A percentile compares a stretch with the other conserved stretches of the same genome.
Evolutionary conservation across 2,888 invertebrate species (phyloP).

Genomic region (Mythimna loreyi): DNA sequence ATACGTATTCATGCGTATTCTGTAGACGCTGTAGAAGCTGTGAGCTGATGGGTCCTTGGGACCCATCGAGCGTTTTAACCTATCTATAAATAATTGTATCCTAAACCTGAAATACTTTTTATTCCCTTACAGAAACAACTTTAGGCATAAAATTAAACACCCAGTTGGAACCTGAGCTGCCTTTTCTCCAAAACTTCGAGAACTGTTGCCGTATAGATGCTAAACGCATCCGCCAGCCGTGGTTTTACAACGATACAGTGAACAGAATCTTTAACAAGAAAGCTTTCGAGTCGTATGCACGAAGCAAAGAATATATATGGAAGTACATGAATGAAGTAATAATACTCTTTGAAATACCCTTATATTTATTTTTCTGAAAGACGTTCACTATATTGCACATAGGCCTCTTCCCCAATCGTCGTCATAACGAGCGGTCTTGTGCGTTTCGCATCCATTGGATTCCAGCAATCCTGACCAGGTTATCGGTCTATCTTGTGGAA

Average conservation of each 20-base stretch:
- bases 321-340: constrained; percentile 53
- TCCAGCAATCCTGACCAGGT: no score
- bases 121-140: constrained; percentile 55
- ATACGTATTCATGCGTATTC: no score
- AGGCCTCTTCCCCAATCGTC: no score
- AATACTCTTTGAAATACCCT: not conserved
- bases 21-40: no score
- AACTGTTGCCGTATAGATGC: constrained; percentile 47
- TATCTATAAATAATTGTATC: not conserved
- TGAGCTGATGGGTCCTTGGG: no score
- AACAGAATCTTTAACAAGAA: constrained; percentile 38
- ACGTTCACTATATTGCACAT: no score
- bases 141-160: constrained; percentile 54
- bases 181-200: constrained; percentile 62
- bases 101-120: not conserved
- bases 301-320: constrained; percentile 34
- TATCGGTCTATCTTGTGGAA: no score
- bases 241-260: constrained; percentile 62
- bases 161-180: constrained; percentile 50
- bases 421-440: no score
- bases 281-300: constrained; percentile 4
- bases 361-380: not conserved
- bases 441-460: no score
- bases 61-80: no score
- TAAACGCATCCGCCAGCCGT: constrained; percentile 59